Conservation (phyloP, 2,113 vertebrate genomes). For the Acrocephalus kingi region DNA sequence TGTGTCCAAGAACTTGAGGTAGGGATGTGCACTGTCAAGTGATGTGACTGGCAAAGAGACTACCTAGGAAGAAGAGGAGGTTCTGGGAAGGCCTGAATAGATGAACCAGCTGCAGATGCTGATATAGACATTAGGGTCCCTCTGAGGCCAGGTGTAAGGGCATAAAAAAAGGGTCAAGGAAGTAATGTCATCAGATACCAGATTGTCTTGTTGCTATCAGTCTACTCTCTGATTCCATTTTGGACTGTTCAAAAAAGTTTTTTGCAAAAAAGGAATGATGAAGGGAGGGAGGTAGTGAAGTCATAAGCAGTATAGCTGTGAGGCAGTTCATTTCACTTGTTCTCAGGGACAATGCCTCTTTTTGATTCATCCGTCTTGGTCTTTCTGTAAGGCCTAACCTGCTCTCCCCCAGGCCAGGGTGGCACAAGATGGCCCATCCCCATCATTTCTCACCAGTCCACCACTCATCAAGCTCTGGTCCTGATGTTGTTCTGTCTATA, state of each 20-base stretch:
- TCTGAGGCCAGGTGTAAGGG: neutral
- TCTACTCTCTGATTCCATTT: neutral
- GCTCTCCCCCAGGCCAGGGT: neutral
- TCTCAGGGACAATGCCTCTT: neutral
- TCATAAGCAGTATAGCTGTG: neutral
- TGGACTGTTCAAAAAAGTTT: neutral
- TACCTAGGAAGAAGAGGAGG: neutral
- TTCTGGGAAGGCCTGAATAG: neutral
- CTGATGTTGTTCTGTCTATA: neutral
- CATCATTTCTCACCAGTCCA: neutral
- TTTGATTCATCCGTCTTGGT: neutral
- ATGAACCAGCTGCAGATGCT: neutral
- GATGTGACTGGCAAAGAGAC: neutral
- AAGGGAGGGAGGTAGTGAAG: neutral
- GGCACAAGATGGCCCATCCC: neutral
- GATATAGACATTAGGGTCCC: neutral
- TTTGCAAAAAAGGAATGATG: neutral
- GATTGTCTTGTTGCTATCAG: neutral
- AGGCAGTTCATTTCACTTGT: neutral
- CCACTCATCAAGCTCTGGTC: accelerated
- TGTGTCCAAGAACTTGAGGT: neutral
- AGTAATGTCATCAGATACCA: neutral
- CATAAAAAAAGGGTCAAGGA: neutral
- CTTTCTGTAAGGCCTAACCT: accelerated
- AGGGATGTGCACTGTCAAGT: neutral